Conservation (phyloP, 2,113 vertebrate genomes). For the Cryptomyrus ogoouensis region DNA sequence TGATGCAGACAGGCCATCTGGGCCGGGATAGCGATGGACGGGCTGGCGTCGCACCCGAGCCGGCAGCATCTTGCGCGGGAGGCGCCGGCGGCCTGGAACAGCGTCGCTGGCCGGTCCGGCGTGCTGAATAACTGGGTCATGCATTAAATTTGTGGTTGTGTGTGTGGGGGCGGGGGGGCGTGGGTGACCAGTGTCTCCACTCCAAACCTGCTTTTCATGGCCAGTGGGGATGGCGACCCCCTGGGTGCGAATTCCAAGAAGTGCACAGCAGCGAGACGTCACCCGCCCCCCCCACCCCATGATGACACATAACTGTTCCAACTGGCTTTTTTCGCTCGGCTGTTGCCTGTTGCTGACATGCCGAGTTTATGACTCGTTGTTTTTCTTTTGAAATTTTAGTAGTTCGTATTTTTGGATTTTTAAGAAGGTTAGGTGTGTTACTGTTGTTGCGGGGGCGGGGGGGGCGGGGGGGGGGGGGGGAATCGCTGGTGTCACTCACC, state of each 20-base stretch:
- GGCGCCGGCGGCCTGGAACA: not conserved
- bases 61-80: not conserved
- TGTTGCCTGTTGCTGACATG: not conserved
- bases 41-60: not conserved
- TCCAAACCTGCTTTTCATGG: not conserved
- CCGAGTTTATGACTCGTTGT: not conserved
- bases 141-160: not conserved
- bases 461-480: not conserved
- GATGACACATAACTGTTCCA: not conserved
- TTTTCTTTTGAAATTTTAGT: not conserved
- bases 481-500: not conserved
- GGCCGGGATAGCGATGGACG: not conserved
- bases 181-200: not conserved
- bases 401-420: not conserved
- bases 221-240: not conserved
- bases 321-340: not conserved
- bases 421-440: too few species aligned
- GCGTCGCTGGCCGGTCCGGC: not conserved
- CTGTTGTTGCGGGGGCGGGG: not conserved
- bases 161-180: not conserved
- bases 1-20: not conserved
- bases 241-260: not conserved
- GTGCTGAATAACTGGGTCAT: constrained; percentile 5
- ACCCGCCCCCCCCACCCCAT: not conserved
- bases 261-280: not conserved